A percentile compares a stretch with the other conserved stretches of the same genome.
phyloP scores from a whole-genome alignment of 2,888 invertebrate species.

The Lasiommata megera region DNA sequence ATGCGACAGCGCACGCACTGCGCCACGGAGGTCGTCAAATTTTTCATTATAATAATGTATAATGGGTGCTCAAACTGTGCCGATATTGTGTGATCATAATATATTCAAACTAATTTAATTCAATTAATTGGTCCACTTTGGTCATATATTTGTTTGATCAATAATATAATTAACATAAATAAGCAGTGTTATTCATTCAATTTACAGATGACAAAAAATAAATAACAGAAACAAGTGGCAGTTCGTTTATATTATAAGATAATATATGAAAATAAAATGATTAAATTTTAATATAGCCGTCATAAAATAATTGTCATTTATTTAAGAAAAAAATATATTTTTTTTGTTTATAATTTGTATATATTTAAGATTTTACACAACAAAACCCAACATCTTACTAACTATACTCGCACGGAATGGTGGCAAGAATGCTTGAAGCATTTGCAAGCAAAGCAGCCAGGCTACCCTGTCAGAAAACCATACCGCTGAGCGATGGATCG shows the following conservation, averaged over 20 bases:
- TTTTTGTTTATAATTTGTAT: too few relatives aligned
- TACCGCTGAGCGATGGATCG: too few relatives aligned
- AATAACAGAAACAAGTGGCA: background rate
- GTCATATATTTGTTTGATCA: background rate
- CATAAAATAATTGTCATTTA: background rate
- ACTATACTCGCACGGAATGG: too few relatives aligned
- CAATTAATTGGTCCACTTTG: background rate
- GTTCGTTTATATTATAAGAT: background rate
- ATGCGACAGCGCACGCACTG: too few relatives aligned
- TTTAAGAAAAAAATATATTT: background rate
- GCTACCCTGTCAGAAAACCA: too few relatives aligned
- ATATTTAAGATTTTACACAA: too few relatives aligned
- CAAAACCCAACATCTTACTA: too few relatives aligned
- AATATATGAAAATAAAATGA: background rate
- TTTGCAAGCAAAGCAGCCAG: too few relatives aligned
- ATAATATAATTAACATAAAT: background rate
- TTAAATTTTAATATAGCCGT: background rate
- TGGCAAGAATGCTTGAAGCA: too few relatives aligned
- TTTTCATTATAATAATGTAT: background rate
- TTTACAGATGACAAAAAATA: background rate
- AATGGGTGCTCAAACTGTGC: slow-evolving; percentile 4
- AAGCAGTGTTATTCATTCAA: background rate
- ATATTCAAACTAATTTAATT: background rate
- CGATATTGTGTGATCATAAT: background rate
- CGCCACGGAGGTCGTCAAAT: too few relatives aligned